Base-by-base conservation (phyloP, 1,140 invertebrate genomes). In the Calephelis virginiensis region DNA sequence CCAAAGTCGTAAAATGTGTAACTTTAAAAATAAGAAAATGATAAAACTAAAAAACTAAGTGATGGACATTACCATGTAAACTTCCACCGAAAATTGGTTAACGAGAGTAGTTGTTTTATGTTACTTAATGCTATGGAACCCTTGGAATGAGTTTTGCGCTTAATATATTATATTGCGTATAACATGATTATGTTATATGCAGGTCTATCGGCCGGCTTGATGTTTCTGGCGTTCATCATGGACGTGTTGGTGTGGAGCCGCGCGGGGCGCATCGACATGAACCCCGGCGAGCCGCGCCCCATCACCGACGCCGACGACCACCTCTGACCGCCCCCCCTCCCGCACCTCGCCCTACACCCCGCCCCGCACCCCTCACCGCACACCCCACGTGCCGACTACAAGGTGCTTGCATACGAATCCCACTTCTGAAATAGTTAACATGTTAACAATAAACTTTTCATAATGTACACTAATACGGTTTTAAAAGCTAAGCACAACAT, bases 241-340 rank as follows among this genome's bases (percentile, higher is more conserved):
- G 96, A 97, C 82, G 77, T 96, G 63, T 92, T 96, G 17, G 96
- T 97, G 6, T 97, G 95, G 95, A 95, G 95, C 78, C 96, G 96
- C 83, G 96, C 96, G 12, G 94, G 94, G 43, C 94, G 94, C 67
- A 97, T 97, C 66, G 93, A 93, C 72, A 93, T 93, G 74, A 93
- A 93, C 67, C 93, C 93, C 1, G 87, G 82, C 45, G 81, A 83
- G 43, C 65, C 67, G 59, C 14, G 68, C 56, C 45, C 61, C 46
- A 49, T 12, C 43, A 0, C n/a, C 53, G 37, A 45, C 61, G 38
- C 43, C 48, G 64, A 62, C 43, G 67, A 47, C 66, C 67, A 63
- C 63, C 65, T 56, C 69, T 56, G 46, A 72, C 59, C 63, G 68
- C 69, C 5, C 70, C 71, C 68, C 49, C 53, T 62, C 69, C 5